Percentiles rank a stretch among this genome's conserved stretches.
These are phyloP conservation scores for Tretioscincus oriximinensis DNA, from an alignment of 2,113 vertebrate genomes.

Conservation along the genomic window DNA sequence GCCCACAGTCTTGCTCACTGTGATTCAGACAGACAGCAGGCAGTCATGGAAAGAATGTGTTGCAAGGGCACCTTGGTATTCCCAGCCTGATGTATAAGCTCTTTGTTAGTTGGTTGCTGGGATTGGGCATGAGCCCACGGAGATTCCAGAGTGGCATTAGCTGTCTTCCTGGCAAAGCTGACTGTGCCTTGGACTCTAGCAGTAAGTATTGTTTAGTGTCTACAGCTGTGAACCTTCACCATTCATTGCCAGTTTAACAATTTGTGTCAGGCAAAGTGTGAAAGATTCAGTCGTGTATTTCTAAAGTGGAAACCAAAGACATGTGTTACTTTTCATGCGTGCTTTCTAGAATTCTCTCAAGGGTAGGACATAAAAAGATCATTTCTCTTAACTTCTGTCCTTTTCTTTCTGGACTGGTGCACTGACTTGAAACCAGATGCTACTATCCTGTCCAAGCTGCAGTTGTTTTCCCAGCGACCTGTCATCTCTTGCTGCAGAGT, in stretches of 20 bases:
- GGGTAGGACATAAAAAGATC: neutral
- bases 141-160: neutral
- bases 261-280: neutral
- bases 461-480: neutral
- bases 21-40: slow-evolving; percentile 23
- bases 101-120: neutral
- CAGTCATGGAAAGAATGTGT: slow-evolving; percentile 8
- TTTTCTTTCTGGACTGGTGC: neutral
- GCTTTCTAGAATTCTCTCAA: too few species aligned
- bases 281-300: neutral
- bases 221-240: neutral
- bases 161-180: slow-evolving; percentile 18
- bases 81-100: slow-evolving; percentile 6
- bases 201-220: neutral
- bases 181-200: neutral
- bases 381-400: neutral
- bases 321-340: neutral
- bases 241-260: neutral
- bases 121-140: neutral
- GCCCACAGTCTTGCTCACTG: neutral
- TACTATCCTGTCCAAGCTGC: neutral
- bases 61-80: slow-evolving; percentile 14
- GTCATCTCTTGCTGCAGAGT: neutral
- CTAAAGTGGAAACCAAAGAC: neutral
- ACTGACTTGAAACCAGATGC: neutral